A percentile compares a stretch with the other conserved stretches of the same genome.
phyloP scores from a whole-genome alignment of 2,797 vertebrate genomes.

The Sebastes alutus region DNA sequence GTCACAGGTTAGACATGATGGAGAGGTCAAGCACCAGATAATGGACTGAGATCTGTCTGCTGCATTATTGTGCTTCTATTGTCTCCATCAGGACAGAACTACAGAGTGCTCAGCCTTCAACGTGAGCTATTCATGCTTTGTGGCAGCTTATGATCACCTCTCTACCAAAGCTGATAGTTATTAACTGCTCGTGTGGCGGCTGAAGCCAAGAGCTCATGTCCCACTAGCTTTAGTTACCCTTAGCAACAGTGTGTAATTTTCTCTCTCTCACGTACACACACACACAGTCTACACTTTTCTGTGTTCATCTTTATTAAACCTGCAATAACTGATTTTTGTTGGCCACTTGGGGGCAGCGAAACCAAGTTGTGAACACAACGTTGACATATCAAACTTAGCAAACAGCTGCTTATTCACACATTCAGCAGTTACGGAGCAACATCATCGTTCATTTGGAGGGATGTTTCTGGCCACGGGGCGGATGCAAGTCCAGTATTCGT shows the following conservation, averaged over 20 bases:
- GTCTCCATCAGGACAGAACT: slow-evolving; percentile 36
- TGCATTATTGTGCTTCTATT: slow-evolving; percentile 39
- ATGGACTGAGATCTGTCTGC: slow-evolving; percentile 36
- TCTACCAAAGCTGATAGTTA: slow-evolving; percentile 45
- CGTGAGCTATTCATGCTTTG: slow-evolving; percentile 40
- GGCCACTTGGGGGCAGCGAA: too few relatives aligned
- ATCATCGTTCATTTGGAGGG: too few relatives aligned
- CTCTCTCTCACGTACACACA: neutral
- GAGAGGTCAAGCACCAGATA: slow-evolving; percentile 53
- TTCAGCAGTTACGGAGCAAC: too few relatives aligned
- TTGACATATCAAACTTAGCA: too few relatives aligned
- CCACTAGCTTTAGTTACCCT: slow-evolving; percentile 47
- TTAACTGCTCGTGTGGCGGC: slow-evolving; percentile 29
- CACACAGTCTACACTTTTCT: neutral
- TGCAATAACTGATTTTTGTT: neutral
- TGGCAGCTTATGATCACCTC: slow-evolving; percentile 55
- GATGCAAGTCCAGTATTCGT: too few relatives aligned
- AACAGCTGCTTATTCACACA: too few relatives aligned
- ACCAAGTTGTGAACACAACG: too few relatives aligned
- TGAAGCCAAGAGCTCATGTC: slow-evolving; percentile 38
- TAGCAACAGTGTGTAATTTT: slow-evolving; percentile 39
- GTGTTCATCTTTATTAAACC: neutral
- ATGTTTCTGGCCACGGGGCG: too few relatives aligned
- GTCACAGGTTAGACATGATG: slow-evolving; percentile 44
- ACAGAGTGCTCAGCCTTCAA: slow-evolving; percentile 33